Conservation (phyloP, 2,113 vertebrate species). For the Strix uralensis region DNA sequence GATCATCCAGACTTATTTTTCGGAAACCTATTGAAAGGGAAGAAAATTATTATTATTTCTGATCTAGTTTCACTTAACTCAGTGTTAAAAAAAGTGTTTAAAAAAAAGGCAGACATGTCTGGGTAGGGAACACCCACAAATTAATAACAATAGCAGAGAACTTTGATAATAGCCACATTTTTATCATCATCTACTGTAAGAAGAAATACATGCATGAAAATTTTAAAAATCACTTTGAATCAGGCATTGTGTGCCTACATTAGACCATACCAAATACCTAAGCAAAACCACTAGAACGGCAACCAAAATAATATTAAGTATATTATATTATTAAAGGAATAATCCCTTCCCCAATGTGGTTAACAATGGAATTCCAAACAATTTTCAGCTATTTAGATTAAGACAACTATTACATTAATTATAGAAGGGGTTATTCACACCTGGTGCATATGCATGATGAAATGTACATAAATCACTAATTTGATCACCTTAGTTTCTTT, state of each 20-base stretch:
- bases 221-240: not conserved
- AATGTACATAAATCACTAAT: not conserved
- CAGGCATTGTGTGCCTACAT: not conserved
- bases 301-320: not conserved
- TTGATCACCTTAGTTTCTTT: not conserved
- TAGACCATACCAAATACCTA: not conserved
- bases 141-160: not conserved
- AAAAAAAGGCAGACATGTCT: not conserved
- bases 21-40: slow-evolving; percentile 83
- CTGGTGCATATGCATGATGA: not conserved
- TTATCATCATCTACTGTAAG: not conserved
- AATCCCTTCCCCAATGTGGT: not conserved
- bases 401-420: not conserved
- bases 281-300: not conserved
- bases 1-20: slow-evolving; percentile 97
- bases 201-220: not conserved
- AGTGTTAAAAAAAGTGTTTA: not conserved
- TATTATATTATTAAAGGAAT: slow-evolving; percentile 3
- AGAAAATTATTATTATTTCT: not conserved
- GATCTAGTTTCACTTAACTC: not conserved
- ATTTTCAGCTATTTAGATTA: not conserved
- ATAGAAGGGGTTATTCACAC: not conserved
- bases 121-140: not conserved
- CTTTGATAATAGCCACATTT: not conserved
- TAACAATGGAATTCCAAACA: not conserved